A percentile compares a stretch with the other conserved stretches of the same genome.
phyloP scores from a whole-genome alignment of 1,140 invertebrate species.

The Bombus picipes region DNA sequence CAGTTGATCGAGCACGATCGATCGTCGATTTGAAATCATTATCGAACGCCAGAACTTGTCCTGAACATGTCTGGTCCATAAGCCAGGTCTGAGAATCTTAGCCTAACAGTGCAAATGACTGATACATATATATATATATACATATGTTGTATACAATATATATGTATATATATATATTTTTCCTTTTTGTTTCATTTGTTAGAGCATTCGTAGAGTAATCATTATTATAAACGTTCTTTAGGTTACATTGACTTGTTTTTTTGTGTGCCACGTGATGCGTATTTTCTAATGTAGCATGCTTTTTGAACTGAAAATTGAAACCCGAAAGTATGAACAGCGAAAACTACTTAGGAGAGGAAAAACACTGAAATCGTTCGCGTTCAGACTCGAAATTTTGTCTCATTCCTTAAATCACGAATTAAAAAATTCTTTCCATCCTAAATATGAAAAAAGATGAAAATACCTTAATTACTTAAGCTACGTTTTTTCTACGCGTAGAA shows the following conservation, averaged over 20 bases:
- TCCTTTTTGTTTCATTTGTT: constrained; percentile 47
- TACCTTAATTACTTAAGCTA: not conserved
- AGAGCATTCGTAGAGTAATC: constrained; percentile 69
- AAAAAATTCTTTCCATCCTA: not conserved
- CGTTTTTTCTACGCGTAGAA: not conserved
- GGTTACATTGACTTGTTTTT: constrained; percentile 69
- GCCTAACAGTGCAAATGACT: constrained; percentile 60
- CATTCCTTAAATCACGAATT: not conserved
- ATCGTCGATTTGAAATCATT: not conserved
- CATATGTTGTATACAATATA: constrained; percentile 35
- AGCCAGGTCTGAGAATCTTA: constrained; percentile 67
- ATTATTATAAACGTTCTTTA: constrained; percentile 68
- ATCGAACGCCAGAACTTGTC: not conserved
- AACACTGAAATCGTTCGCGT: constrained; percentile 41
- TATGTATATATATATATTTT: constrained; percentile 27
- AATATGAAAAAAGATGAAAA: not conserved
- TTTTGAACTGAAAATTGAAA: constrained; percentile 58
- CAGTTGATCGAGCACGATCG: constrained; percentile 24
- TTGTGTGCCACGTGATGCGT: constrained; percentile 71
- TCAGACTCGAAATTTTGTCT: constrained; percentile 44
- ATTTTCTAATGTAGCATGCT: constrained; percentile 72
- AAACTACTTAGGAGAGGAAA: constrained; percentile 52
- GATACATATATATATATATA: constrained; percentile 37
- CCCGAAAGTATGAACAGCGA: constrained; percentile 53
- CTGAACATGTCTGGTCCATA: constrained; percentile 56